Conservation (phyloP, 2,888 invertebrate genomes). For the Cactoblastis cactorum region DNA sequence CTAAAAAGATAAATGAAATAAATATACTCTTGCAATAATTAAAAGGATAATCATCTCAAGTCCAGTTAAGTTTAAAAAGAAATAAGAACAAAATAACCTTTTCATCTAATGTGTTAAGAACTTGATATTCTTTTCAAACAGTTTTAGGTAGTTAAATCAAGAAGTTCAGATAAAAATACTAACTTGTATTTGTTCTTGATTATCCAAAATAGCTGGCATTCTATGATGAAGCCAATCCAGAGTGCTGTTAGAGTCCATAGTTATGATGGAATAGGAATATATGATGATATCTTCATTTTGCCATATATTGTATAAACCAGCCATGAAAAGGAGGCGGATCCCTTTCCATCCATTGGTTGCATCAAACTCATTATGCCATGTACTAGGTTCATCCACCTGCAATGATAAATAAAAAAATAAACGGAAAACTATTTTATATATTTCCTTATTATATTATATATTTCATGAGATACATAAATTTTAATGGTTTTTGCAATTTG, state of each 20-base stretch:
- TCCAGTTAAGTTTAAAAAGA: too few species aligned
- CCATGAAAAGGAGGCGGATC: conserved; percentile 84
- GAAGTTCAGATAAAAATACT: conserved; percentile 23
- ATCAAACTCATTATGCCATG: conserved; percentile 73
- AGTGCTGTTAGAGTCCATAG: conserved; percentile 84
- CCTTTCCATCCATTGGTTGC: conserved; percentile 80
- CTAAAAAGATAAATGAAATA: conserved; percentile 61
- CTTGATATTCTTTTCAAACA: too few species aligned
- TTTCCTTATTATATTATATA: too few species aligned
- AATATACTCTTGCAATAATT: too few species aligned
- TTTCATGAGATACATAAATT: not conserved
- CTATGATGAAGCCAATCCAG: conserved; percentile 88
- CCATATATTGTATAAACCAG: conserved; percentile 87
- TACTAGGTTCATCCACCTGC: conserved; percentile 74
- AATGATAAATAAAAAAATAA: conserved; percentile 15
- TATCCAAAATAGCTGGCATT: conserved; percentile 88
- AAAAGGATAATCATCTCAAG: too few species aligned
- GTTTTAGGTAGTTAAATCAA: not conserved
- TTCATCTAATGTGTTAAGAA: not conserved
- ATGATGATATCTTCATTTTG: conserved; percentile 78
- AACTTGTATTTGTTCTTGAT: conserved; percentile 82
- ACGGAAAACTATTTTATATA: too few species aligned
- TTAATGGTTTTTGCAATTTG: not conserved
- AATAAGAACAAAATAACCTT: not conserved
- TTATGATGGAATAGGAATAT: conserved; percentile 87